A percentile compares a stretch with the other conserved stretches of the same genome.
These are phyloP conservation scores for Siniperca undulata DNA, from an alignment of 2,797 vertebrate species.

Conservation along the genomic window DNA sequence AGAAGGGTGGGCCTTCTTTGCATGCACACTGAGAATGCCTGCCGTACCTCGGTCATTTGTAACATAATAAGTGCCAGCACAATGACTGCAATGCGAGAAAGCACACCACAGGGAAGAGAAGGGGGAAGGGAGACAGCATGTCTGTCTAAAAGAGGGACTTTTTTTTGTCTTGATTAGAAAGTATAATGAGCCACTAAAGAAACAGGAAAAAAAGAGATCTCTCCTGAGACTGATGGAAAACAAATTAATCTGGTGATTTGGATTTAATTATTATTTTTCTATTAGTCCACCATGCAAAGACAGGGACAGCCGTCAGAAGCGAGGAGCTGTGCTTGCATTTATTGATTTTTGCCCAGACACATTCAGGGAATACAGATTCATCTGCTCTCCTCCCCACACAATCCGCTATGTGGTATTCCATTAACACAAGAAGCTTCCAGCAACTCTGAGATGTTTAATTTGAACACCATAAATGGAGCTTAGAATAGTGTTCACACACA, in stretches of 20 bases:
- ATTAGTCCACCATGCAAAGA: constrained; percentile 90
- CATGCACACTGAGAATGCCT: constrained; percentile 96
- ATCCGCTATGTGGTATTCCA: constrained; percentile 90
- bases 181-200: constrained; percentile 94
- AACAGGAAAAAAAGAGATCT: constrained; percentile 90
- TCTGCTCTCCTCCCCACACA: constrained; percentile 79
- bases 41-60: constrained; percentile 99
- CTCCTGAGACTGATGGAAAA: constrained; percentile 93
- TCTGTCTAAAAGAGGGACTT: constrained; percentile 90
- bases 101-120: constrained; percentile 85
- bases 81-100: constrained; percentile 97
- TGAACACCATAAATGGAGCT: constrained; percentile 94
- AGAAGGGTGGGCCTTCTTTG: constrained; percentile 91
- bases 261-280: constrained; percentile 98
- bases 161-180: constrained; percentile 93
- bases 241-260: constrained; percentile 94
- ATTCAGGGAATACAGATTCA: constrained; percentile 89
- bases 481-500: constrained; percentile 89
- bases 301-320: constrained; percentile 90
- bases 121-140: constrained; percentile 92
- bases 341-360: constrained; percentile 96
- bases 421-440: constrained; percentile 95
- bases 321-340: constrained; percentile 93
- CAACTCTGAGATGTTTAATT: constrained; percentile 97
- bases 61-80: constrained; percentile 99